Conservation (phyloP, 2,797 vertebrate species). For the Squalus acanthias region DNA sequence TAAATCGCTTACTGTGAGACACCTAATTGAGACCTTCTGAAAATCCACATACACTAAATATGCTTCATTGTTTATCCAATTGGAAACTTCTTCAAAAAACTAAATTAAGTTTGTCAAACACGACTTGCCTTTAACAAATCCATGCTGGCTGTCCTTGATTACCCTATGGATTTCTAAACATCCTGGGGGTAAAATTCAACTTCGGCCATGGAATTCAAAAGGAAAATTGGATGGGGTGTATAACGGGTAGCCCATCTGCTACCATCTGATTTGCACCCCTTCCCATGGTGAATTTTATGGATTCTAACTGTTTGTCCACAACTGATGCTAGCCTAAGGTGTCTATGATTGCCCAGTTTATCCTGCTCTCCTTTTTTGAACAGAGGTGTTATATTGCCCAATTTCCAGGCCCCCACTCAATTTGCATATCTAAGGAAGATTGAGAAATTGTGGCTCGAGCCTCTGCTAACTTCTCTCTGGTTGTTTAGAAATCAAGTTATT, state of each 20-base stretch:
- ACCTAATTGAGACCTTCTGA: not conserved
- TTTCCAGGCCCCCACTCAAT: not conserved
- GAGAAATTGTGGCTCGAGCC: not conserved
- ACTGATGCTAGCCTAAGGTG: not conserved
- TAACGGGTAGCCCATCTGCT: not conserved
- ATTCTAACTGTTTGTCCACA: not conserved
- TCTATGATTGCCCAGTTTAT: not conserved
- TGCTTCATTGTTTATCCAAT: not conserved
- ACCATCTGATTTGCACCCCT: not conserved
- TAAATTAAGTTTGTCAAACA: not conserved
- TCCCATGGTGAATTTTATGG: not conserved
- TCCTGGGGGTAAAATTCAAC: not conserved
- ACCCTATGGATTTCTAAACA: not conserved
- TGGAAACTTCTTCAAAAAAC: not conserved
- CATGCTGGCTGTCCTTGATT: not conserved
- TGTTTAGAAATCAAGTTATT: not conserved
- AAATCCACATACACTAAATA: not conserved
- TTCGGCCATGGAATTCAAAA: not conserved
- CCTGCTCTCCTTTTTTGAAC: not conserved
- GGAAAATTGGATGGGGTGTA: not conserved
- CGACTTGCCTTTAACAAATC: not conserved
- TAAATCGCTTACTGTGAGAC: not conserved
- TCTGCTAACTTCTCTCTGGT: not conserved
- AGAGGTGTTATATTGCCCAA: not conserved
- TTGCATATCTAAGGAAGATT: not conserved